Percentiles rank a stretch among this genome's conserved stretches.
Conservation (phyloP, 2,113 vertebrate species). For the Pluvianellus socialis region DNA sequence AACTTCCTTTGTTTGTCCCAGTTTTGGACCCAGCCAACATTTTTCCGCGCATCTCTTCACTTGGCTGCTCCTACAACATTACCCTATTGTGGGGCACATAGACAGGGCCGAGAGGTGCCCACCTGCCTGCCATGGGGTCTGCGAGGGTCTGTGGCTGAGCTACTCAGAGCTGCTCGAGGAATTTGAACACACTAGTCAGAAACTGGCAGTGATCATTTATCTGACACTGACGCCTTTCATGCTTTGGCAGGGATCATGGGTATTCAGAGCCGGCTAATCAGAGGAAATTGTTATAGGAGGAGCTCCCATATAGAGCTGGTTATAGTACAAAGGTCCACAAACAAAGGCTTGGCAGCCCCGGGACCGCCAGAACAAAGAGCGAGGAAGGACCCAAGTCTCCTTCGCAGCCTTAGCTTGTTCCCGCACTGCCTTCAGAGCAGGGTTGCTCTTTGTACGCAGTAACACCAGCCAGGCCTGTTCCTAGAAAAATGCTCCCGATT, state of each 20-base stretch:
- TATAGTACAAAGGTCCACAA: background rate
- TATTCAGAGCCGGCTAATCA: background rate
- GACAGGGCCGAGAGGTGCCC: background rate
- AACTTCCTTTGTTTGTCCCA: background rate
- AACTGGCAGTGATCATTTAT: background rate
- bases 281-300: background rate
- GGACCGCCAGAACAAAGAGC: background rate
- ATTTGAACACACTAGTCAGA: background rate
- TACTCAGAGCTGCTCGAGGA: background rate
- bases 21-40: background rate
- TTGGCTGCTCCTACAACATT: background rate
- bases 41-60: background rate
- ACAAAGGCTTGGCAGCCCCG: background rate
- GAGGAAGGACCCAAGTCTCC: accelerated
- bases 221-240: background rate
- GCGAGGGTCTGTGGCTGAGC: background rate
- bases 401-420: background rate
- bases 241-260: background rate
- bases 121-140: background rate
- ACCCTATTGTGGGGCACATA: background rate
- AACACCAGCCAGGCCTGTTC: background rate
- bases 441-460: accelerated
- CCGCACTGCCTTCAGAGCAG: accelerated
- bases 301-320: background rate
- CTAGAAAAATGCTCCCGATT: background rate